Evolutionary conservation across 2,113 vertebrate genomes (phyloP).

Genomic region (Pagrus major): DNA sequence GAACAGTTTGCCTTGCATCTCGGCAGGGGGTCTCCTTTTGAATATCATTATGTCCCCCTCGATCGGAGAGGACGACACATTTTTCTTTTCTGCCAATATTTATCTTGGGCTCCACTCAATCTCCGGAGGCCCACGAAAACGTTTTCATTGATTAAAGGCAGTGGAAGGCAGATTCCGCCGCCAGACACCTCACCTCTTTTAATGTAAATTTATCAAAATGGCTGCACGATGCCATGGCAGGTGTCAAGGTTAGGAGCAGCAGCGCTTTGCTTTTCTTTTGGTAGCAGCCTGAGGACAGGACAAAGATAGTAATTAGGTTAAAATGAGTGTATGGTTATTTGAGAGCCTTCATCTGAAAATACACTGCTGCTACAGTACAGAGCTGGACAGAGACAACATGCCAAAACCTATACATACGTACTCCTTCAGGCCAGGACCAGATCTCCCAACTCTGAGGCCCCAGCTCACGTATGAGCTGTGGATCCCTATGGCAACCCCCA

Average conservation of each 20-base stretch:
- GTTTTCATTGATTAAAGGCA: constrained; percentile 78
- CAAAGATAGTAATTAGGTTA: constrained; percentile 19
- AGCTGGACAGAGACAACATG: not conserved
- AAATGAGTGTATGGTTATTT: constrained; percentile 17
- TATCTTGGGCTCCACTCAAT: constrained; percentile 69
- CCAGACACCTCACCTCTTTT: constrained; percentile 53
- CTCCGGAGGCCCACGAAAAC: constrained; percentile 62
- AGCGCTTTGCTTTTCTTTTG: constrained; percentile 21
- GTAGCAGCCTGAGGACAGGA: constrained; percentile 7
- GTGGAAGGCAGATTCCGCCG: constrained; percentile 32
- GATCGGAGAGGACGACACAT: constrained; percentile 73
- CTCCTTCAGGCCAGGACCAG: too few species aligned
- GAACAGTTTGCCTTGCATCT: constrained; percentile 81
- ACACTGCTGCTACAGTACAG: not conserved
- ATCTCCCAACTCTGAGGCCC: too few species aligned
- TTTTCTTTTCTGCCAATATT: constrained; percentile 83
- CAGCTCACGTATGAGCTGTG: too few species aligned
- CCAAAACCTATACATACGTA: not conserved
- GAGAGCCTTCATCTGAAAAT: constrained; percentile 12
- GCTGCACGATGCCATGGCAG: constrained; percentile 15
- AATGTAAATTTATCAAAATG: constrained; percentile 55
- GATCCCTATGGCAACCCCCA: too few species aligned
- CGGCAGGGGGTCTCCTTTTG: constrained; percentile 78
- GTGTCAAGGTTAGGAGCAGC: constrained; percentile 39
- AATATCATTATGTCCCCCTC: constrained; percentile 83